Evolutionary conservation across 2,113 vertebrate genomes (phyloP), one percentile per base, ranked within the genome.

Genomic region (Jaculus jaculus): DNA sequence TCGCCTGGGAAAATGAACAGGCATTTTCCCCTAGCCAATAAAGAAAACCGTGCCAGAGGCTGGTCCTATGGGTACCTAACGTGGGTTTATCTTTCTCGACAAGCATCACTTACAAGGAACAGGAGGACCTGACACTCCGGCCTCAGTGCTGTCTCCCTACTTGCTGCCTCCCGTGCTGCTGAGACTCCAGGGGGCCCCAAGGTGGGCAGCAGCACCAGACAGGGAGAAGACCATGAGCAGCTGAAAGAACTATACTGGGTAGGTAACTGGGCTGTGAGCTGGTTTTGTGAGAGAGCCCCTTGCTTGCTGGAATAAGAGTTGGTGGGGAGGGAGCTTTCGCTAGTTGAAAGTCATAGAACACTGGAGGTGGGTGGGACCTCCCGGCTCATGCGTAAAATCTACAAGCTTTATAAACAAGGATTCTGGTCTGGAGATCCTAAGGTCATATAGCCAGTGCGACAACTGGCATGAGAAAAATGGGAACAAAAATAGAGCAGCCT

Each of bases 101-200:
- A 60, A 97, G 97, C 90, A 80, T 96, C 93, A 89, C 92, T 71
- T 94, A 96, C 30, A 96, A 94, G 86, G 94, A 93, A 84, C 60
- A 28, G 21, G 96, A 97, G 87, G 93, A 93, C 89, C 77, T 97
- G 95, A 98, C 96, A 18, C 93, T 96, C 66, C 73, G 92, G 87
- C 97, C 97, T 89, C 96, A 54, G 54, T 54, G 93, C 28, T 96
- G 97, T 89, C 93, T 89, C 78, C 97, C 61, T 23, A 4, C 21
- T 4, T 63, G 39, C 95, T 97, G 97, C 93, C 95, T 93, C 84
- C 97, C 94, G 96, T 98, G 97, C 81, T 97, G 97, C 97, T 98
- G 97, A 98, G 96, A 97, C 93, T 61, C 89, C 16, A 87, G 95
- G 18, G 32, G 89, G 96, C 6, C 89, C 92, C 92, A 94, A 84